Evolutionary conservation across 2,797 vertebrate species (phyloP), one percentile per base, ranked within the genome.

Genomic region (Sebastes dallii): DNA sequence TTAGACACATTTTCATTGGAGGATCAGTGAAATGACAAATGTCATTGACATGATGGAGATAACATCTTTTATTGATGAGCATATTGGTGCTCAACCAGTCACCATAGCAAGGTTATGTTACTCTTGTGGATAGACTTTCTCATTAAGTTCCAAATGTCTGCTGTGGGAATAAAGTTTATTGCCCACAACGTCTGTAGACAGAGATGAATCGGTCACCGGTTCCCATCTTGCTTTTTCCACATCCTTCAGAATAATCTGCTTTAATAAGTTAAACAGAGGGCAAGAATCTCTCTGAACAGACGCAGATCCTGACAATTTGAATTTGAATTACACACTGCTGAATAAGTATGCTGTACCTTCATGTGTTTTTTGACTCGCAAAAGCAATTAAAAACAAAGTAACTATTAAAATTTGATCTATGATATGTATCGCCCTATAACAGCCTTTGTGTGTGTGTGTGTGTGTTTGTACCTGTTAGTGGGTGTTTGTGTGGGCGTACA

Each of bases 401-500:
- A 46, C 18, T 42, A 27, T 58, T 71, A 6, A 68, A 77, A 56
- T 80, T 54, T 68, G 29, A 85, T 72, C 52, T 76, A 39, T 2
- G 22, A 13, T 12, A 72, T 67, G 32, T 59, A 56, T 77, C 46
- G 30, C 10, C 20, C 3, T 27, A 14, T n/a, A 66, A 34, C 56
- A 65, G 16, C 8, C 12, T 11, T 25, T 55, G 22, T 36, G 14
- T 39, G 50, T 52, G 18, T 30, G 18, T 39, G 55, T 34, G 20
- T 65, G 55, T 34, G 58, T 70, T n/a, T 79, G 27, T 39, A 34
- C 54, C 46, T 84, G 14, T 69, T 25, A 61, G 75, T 74, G 67
- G 58, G 75, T 78, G 66, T 62, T 46, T 78, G 58, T 74, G 82
- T 80, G 60, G 71, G 82, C 8, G n/a, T 60, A 64, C 59, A 59